Evolutionary conservation across 2,888 invertebrate species (phyloP).

Genomic region (Herminia tarsipennalis): DNA sequence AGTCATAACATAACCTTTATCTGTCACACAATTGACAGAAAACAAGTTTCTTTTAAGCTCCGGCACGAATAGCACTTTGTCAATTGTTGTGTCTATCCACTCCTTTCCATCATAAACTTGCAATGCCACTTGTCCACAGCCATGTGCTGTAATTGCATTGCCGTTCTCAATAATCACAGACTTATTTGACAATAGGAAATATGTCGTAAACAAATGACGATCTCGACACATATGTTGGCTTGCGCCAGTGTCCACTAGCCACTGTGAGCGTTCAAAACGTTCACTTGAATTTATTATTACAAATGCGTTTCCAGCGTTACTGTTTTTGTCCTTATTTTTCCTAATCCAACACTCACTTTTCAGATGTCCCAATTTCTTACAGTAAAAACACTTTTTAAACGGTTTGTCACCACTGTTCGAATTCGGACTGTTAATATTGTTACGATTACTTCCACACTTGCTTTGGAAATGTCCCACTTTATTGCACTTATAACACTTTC

Average conservation of each 20-base stretch:
- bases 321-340: not conserved
- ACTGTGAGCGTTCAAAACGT: not conserved
- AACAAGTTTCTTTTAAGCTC: constrained; percentile 1
- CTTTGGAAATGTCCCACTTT: constrained; percentile 7
- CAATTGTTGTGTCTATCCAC: not conserved
- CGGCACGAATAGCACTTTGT: not conserved
- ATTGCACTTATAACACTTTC: not conserved
- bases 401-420: not conserved
- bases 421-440: not conserved
- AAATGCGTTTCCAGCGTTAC: not conserved
- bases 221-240: constrained; percentile 2
- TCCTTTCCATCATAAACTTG: not conserved
- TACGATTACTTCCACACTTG: constrained; percentile 10
- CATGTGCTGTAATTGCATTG: not conserved
- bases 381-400: constrained; percentile 8
- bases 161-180: not conserved
- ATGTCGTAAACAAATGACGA: not conserved
- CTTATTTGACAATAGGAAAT: not conserved
- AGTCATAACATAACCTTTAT: not conserved
- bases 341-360: constrained; percentile 5
- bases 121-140: not conserved
- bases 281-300: not conserved
- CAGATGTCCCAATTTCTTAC: not conserved
- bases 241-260: constrained; percentile 2
- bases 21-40: not conserved